Conservation (phyloP, 1,140 invertebrate genomes). For the Coboldia fuscipes region DNA sequence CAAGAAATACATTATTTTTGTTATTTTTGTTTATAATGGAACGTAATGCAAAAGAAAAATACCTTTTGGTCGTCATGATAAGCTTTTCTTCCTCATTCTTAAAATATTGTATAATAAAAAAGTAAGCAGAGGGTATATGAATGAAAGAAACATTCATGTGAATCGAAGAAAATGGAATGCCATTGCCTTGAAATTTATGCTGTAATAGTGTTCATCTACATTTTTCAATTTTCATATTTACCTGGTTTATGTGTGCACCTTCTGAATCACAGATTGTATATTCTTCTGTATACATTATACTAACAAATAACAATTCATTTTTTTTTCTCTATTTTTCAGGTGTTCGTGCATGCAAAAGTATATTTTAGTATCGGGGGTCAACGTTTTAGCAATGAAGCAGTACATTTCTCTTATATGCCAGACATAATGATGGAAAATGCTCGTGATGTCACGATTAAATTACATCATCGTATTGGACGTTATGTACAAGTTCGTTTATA, state of each 20-base stretch:
- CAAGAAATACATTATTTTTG: too few relatives aligned
- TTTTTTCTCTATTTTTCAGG: constrained; percentile 23
- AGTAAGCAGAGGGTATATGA: too few relatives aligned
- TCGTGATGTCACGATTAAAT: constrained; percentile 59
- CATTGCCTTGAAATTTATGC: not conserved
- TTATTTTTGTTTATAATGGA: too few relatives aligned
- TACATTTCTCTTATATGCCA: constrained; percentile 46
- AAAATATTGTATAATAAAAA: too few relatives aligned
- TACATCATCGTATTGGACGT: constrained; percentile 52
- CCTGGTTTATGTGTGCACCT: not conserved
- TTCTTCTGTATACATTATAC: not conserved
- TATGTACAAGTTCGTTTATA: constrained; percentile 61
- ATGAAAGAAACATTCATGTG: too few relatives aligned
- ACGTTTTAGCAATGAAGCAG: constrained; percentile 32
- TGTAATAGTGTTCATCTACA: not conserved
- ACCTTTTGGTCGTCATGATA: too few relatives aligned
- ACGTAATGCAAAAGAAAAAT: too few relatives aligned
- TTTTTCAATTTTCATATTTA: not conserved
- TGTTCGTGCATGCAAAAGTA: constrained; percentile 41
- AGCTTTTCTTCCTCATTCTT: too few relatives aligned
- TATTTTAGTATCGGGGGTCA: constrained; percentile 59
- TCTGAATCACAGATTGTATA: not conserved
- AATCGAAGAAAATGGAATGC: too few relatives aligned
- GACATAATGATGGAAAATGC: constrained; percentile 61
- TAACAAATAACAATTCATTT: not conserved